Evolutionary conservation across 2,888 invertebrate genomes (phyloP).

Genomic region (Malthinus flaveolus): DNA sequence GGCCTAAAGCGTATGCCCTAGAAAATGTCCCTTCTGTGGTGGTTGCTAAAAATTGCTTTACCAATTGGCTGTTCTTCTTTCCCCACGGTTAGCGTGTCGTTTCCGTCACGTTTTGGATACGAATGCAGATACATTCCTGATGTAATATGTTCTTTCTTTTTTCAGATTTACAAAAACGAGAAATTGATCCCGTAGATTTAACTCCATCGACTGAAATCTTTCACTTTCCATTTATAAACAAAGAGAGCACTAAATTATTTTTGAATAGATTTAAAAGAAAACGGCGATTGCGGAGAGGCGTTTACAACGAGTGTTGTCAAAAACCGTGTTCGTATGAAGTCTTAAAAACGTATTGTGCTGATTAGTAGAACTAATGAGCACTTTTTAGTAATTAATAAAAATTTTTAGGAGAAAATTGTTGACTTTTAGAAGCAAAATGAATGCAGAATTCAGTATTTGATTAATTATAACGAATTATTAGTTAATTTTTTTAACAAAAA

Average conservation of each 20-base stretch:
- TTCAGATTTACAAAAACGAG: conserved; percentile 14
- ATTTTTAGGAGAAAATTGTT: neutral
- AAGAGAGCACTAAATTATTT: conserved; percentile 37
- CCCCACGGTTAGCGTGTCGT: too few relatives aligned
- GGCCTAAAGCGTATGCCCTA: too few relatives aligned
- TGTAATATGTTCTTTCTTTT: too few relatives aligned
- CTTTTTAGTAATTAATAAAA: neutral
- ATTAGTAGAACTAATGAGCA: neutral
- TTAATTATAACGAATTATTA: too few relatives aligned
- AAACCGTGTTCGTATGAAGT: conserved; percentile 46
- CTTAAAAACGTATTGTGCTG: conserved; percentile 44
- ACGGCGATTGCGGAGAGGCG: conserved; percentile 42
- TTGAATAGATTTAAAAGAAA: conserved; percentile 33
- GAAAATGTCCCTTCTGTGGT: too few relatives aligned
- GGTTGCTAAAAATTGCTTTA: too few relatives aligned
- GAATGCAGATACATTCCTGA: neutral
- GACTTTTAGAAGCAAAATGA: neutral
- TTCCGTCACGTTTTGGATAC: too few relatives aligned
- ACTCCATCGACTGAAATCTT: neutral
- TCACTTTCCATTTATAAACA: conserved; percentile 36
- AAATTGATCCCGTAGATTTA: neutral
- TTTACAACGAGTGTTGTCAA: conserved; percentile 49
- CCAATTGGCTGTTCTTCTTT: too few relatives aligned
- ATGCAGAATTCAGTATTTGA: too few relatives aligned
- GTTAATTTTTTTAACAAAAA: too few relatives aligned